These are phyloP conservation scores for Anolis apletophallus DNA, from an alignment of 2,797 vertebrate species.

Conservation along the genomic window DNA sequence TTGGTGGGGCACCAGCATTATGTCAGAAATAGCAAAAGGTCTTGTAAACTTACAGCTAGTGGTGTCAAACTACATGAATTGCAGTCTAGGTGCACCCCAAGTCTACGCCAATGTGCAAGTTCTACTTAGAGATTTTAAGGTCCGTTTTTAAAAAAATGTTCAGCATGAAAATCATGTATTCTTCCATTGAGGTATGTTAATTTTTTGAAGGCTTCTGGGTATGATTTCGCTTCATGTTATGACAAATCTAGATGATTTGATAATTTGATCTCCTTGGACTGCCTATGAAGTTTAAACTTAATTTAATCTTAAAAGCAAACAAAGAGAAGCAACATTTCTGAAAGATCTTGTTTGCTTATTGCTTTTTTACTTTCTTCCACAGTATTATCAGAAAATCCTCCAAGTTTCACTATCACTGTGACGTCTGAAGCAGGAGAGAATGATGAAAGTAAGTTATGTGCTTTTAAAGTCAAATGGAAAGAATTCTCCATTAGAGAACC, in stretches of 20 bases:
- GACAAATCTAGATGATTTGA: not conserved
- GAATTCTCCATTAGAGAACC: not conserved
- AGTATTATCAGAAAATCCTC: slow-evolving; percentile 92
- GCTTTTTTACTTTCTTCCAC: slow-evolving; percentile 51
- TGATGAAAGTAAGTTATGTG: slow-evolving; percentile 89
- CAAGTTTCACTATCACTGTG: slow-evolving; percentile 94
- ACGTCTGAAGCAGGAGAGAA: slow-evolving; percentile 92
- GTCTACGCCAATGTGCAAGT: not conserved
- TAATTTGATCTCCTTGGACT: not conserved
- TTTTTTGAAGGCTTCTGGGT: not conserved
- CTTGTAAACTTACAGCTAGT: too few relatives aligned
- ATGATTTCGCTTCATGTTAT: not conserved
- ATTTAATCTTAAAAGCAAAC: too few relatives aligned
- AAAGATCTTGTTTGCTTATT: not conserved
- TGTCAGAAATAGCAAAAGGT: too few relatives aligned
- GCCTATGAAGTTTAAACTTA: not conserved
- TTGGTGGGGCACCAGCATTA: too few relatives aligned
- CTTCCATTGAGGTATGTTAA: not conserved
- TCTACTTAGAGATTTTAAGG: not conserved
- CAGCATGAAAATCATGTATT: not conserved
- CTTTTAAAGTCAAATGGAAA: not conserved
- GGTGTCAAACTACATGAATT: too few relatives aligned
- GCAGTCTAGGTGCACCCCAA: too few relatives aligned
- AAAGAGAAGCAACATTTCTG: not conserved
- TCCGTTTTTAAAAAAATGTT: not conserved